Base-by-base conservation (phyloP, 1,140 invertebrate genomes). In the Cotesia vestalis region DNA sequence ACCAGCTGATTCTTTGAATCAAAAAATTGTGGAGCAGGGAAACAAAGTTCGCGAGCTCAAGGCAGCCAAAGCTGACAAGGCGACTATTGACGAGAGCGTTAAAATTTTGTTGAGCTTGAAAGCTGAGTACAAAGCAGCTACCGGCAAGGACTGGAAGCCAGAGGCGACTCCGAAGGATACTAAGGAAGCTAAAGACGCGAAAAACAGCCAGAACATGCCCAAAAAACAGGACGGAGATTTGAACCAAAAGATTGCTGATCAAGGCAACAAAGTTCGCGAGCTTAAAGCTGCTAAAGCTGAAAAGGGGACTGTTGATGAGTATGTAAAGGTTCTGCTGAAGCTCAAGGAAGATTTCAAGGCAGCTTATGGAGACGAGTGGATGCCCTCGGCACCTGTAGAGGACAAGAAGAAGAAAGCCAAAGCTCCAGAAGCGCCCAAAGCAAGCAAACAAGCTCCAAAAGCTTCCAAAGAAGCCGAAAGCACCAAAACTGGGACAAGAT, bases 401-500 rank as follows among this genome's bases (percentile, higher is more conserved):
- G 36, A 61, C 85, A 94, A 72, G 90, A 92, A 74, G 79, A 79
- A 35, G 91, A 89, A 73, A 91, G 93, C 1, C 90, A 93, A 77
- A 79, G 12, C 69, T 35, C 8, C 86, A 85, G 85, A 1, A 86
- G 92, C 71, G 93, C 89, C 81, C 93, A 93, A 87, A 77, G 81
- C 66, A 60, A 8, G 20, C 20, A 71, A 69, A 71, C 69, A 72
- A 76, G 73, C 51, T 35, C 72, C 77, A 51, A 76, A 77, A 57
- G 35, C 61, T 64, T 66, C 57, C 11, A 72, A 75, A n/a, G 64
- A 69, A 36, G 74, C 82, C 0, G 84, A 87, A 36, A 88, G 85
- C 36, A 78, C 85, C 0, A 98, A 97, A 85, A 97, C 97, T 79
- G 91, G 96, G 81, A 98, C 97, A 0, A 90, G 96, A 66, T 88